These are phyloP conservation scores for Peromyscus attwateri DNA, from an alignment of 2,797 vertebrate species.

Conservation along the genomic window DNA sequence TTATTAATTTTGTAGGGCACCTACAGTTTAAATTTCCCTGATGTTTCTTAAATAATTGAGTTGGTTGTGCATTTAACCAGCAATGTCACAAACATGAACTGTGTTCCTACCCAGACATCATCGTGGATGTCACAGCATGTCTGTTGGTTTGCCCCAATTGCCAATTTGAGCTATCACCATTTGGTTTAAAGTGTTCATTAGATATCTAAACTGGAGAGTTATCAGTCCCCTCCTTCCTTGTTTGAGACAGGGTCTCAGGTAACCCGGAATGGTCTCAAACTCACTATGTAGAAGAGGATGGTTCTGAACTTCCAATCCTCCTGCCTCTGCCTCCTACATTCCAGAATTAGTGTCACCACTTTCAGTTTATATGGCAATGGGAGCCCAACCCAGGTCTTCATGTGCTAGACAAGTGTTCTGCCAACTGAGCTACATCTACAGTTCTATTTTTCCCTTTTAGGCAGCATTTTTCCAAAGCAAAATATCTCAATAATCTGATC, in stretches of 20 bases:
- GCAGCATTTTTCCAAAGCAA: background rate
- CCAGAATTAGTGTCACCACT: background rate
- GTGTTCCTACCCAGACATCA: background rate
- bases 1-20: background rate
- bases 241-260: background rate
- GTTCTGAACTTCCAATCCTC: background rate
- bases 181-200: background rate
- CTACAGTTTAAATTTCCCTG: background rate
- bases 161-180: background rate
- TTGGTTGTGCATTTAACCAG: background rate
- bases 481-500: conserved; percentile 11
- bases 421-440: background rate
- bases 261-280: background rate
- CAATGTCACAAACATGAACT: background rate
- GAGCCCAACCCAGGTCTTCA: background rate
- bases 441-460: background rate
- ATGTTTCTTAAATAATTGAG: background rate
- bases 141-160: background rate
- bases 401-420: background rate
- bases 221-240: background rate
- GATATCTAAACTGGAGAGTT: background rate
- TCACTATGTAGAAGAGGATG: background rate
- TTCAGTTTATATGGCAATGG: background rate
- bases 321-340: background rate
- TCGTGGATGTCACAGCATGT: rapidly evolving